A percentile compares a stretch with the other conserved stretches of the same genome.
These are phyloP conservation scores for Eumaeus atala DNA, from an alignment of 1,140 invertebrate genomes.

Conservation along the genomic window DNA sequence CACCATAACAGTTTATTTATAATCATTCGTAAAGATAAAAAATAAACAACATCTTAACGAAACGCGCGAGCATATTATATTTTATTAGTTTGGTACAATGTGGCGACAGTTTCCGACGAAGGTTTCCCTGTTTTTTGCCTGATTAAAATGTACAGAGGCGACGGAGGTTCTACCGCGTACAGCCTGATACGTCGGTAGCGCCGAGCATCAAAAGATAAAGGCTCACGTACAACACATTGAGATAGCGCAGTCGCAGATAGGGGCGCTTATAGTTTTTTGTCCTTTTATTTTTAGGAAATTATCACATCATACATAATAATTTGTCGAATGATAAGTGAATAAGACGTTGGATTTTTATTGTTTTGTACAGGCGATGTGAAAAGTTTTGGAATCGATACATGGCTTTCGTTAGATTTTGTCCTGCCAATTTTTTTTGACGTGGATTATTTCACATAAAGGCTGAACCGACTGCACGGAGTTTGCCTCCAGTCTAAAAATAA, in stretches of 20 bases:
- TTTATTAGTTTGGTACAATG: conserved; percentile 37
- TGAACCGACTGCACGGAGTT: too few relatives aligned
- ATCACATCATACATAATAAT: conserved; percentile 37
- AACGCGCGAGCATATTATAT: conserved; percentile 7
- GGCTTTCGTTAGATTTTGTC: too few relatives aligned
- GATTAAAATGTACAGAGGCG: conserved; percentile 70
- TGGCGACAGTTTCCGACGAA: conserved; percentile 60
- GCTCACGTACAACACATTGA: conserved; percentile 62
- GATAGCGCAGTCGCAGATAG: conserved; percentile 58
- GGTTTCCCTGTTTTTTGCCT: conserved; percentile 47
- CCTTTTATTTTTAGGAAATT: conserved; percentile 58
- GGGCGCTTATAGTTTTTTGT: conserved; percentile 62
- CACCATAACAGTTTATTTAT: too few relatives aligned
- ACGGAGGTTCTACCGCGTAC: conserved; percentile 51
- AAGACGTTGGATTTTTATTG: not conserved
- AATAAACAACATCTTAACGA: conserved; percentile 9
- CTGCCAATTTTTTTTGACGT: too few relatives aligned
- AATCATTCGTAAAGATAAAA: too few relatives aligned
- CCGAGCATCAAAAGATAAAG: conserved; percentile 52
- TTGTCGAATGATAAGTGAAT: conserved; percentile 39
- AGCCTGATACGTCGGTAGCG: conserved; percentile 58
- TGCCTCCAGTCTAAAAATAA: too few relatives aligned
- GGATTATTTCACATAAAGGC: too few relatives aligned
- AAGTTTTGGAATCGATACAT: too few relatives aligned
- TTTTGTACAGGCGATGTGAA: too few relatives aligned